Conservation (phyloP, 1,140 invertebrate species). For the Dendrolimus kikuchii region DNA sequence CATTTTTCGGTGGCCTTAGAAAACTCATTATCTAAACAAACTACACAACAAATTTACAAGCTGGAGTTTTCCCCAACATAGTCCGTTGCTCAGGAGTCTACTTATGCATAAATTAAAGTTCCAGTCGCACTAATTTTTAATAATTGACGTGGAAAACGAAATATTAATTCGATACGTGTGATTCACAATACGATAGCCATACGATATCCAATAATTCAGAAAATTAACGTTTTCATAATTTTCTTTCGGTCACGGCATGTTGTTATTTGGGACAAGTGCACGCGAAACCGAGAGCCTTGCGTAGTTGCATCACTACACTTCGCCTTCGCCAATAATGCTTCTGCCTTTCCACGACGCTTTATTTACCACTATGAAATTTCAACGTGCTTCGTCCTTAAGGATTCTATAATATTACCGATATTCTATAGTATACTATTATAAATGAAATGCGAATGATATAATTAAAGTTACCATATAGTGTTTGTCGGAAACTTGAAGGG, state of each 20-base stretch:
- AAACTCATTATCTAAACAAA: too few species aligned
- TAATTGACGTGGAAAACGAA: constrained; percentile 5
- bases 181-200: constrained; percentile 1
- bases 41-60: too few species aligned
- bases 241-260: constrained; percentile 55
- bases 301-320: constrained; percentile 46
- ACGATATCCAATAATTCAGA: constrained; percentile 17
- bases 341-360: background rate
- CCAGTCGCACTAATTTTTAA: background rate
- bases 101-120: too few species aligned
- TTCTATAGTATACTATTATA: too few species aligned
- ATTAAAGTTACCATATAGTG: too few species aligned
- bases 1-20: too few species aligned
- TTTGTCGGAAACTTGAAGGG: too few species aligned
- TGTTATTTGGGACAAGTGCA: constrained; percentile 66
- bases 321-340: constrained; percentile 2
- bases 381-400: too few species aligned
- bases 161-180: constrained; percentile 4
- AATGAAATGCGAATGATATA: too few species aligned
- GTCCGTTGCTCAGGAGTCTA: too few species aligned
- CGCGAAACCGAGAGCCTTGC: constrained; percentile 64
- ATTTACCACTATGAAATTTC: constrained; percentile 2
- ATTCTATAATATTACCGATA: too few species aligned
- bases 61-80: too few species aligned
- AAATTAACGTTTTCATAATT: constrained; percentile 56